These are phyloP conservation scores for Thaumatotibia leucotreta DNA, from an alignment of 1,140 invertebrate species.

Conservation along the genomic window DNA sequence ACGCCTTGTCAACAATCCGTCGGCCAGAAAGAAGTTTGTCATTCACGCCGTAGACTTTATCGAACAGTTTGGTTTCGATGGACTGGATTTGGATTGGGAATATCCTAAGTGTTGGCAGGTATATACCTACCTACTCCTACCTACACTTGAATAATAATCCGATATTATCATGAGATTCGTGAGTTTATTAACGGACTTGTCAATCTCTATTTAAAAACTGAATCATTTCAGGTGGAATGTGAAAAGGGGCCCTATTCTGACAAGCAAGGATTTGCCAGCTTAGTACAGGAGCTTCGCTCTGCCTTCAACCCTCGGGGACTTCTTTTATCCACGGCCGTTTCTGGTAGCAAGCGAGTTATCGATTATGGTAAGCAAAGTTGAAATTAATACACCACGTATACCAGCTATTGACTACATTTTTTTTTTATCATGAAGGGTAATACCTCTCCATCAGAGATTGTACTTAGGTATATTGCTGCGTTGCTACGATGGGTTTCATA, in stretches of 20 bases:
- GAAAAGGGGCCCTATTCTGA: conserved; percentile 85
- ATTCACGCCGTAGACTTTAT: conserved; percentile 86
- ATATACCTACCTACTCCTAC: conserved; percentile 77
- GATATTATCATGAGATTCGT: too few relatives aligned
- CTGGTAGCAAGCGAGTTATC: conserved; percentile 88
- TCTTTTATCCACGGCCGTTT: conserved; percentile 88
- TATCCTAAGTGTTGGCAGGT: conserved; percentile 95
- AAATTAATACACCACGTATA: background rate
- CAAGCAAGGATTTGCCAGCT: conserved; percentile 83
- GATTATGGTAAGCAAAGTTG: conserved; percentile 81
- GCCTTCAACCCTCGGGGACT: conserved; percentile 84
- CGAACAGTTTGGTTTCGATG: conserved; percentile 88
- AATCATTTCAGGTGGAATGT: conserved; percentile 84
- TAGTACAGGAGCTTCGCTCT: conserved; percentile 83
- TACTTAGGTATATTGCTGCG: too few relatives aligned
- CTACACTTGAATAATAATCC: too few relatives aligned
- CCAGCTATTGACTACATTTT: background rate
- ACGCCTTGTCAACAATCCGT: conserved; percentile 85
- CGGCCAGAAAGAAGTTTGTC: conserved; percentile 84
- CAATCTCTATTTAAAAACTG: background rate
- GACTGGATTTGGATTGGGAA: conserved; percentile 93
- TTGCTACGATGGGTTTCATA: too few relatives aligned
- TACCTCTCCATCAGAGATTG: too few relatives aligned
- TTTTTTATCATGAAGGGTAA: too few relatives aligned
- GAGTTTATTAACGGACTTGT: too few relatives aligned